A percentile compares a stretch with the other conserved stretches of the same genome.
Evolutionary conservation across 2,888 invertebrate genomes (phyloP).

Genomic region (Drymonia ruficornis): DNA sequence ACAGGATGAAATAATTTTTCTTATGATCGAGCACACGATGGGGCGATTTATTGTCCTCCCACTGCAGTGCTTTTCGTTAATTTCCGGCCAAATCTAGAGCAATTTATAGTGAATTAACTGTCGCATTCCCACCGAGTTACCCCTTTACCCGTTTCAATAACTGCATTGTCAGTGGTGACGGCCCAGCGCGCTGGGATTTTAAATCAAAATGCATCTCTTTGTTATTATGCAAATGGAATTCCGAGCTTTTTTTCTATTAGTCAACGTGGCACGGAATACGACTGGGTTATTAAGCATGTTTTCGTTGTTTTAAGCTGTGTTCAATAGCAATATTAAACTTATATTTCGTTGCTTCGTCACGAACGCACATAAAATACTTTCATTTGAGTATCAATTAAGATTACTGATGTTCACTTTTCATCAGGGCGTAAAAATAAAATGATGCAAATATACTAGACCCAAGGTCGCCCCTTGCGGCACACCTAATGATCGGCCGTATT

Average conservation of each 20-base stretch:
- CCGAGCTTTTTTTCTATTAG: conserved; percentile 37
- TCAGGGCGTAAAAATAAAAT: background rate
- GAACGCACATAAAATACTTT: conserved; percentile 22
- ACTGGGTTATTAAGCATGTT: conserved; percentile 31
- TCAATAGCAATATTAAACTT: conserved; percentile 24
- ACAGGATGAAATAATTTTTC: conserved; percentile 69
- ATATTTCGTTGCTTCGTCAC: conserved; percentile 44
- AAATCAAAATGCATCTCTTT: conserved; percentile 58
- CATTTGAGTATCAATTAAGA: background rate
- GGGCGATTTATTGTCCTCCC: conserved; percentile 62
- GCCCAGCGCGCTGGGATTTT: conserved; percentile 45
- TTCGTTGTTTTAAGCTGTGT: conserved; percentile 24
- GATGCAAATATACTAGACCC: conserved; percentile 26
- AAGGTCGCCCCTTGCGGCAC: conserved; percentile 42
- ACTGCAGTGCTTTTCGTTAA: conserved; percentile 62
- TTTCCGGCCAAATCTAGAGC: conserved; percentile 65
- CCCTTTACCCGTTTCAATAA: conserved; percentile 51
- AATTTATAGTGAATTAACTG: conserved; percentile 59
- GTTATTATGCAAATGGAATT: conserved; percentile 59
- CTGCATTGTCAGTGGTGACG: conserved; percentile 46
- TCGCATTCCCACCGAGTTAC: conserved; percentile 47
- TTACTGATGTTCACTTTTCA: background rate
- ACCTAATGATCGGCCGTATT: conserved; percentile 31
- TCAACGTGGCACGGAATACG: conserved; percentile 42
- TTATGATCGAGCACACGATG: conserved; percentile 55